Conservation (phyloP, 2,888 invertebrate species). For the Tineola bisselliella region DNA sequence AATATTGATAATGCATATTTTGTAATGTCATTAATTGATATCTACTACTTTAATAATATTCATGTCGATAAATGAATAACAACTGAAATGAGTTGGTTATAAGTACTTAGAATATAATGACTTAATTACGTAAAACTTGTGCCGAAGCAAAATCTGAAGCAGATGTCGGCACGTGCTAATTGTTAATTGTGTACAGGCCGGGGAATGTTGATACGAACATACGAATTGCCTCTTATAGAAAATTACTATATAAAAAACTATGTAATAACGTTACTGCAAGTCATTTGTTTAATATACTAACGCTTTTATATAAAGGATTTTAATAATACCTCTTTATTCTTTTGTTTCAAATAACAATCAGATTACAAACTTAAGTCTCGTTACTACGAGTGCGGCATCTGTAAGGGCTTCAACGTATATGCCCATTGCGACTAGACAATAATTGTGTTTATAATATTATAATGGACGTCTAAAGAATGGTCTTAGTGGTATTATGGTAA, state of each 20-base stretch:
- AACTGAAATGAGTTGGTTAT: constrained; percentile 26
- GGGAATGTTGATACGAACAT: constrained; percentile 15
- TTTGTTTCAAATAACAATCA: constrained; percentile 10
- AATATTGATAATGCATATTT: constrained; percentile 62
- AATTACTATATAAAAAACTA: background rate
- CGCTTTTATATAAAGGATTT: background rate
- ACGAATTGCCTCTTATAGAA: background rate
- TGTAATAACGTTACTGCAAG: background rate
- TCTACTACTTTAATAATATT: constrained; percentile 40
- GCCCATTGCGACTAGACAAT: constrained; percentile 37
- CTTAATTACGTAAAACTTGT: constrained; percentile 32
- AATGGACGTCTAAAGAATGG: constrained; percentile 37
- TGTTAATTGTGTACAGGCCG: constrained; percentile 29
- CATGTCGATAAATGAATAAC: constrained; percentile 34
- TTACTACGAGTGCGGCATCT: constrained; percentile 1
- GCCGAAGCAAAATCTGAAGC: constrained; percentile 30
- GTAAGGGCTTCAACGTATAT: background rate
- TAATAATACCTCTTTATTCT: background rate
- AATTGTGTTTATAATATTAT: constrained; percentile 31
- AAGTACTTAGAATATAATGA: constrained; percentile 39
- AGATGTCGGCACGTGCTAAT: constrained; percentile 37
- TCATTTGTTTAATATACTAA: background rate
- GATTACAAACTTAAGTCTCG: constrained; percentile 9
- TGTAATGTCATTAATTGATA: constrained; percentile 53
- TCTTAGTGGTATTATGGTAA: constrained; percentile 50